Evolutionary conservation across 2,888 invertebrate genomes (phyloP), one percentile per base, ranked within the genome.

Genomic region (Papilio elwesi): DNA sequence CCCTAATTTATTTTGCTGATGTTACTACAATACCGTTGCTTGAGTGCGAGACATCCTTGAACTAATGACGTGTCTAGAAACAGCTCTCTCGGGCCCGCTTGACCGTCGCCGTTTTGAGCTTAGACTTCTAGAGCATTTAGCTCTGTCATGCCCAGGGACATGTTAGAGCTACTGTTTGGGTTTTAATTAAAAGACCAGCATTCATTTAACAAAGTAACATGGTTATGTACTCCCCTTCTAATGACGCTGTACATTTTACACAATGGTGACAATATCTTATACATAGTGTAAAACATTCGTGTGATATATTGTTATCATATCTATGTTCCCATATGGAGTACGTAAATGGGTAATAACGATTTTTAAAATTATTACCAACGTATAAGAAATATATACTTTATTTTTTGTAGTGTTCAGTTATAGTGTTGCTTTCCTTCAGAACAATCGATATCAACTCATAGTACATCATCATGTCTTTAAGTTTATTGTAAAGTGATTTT

Each of bases 21-120:
- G 47, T 64, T 6, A 47, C 47, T 6, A 51, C n/a, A 51, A 51
- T 51, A 51, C 12, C 48, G 48, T 48, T 48, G 63, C 48, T 63
- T 48, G 48, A 64, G 63, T 64, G 48, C 48, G 47, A 63, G 63
- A 64, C 63, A 64, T 64, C 48, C 16, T 64, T 64, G 48, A 16
- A 48, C 63, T 64, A 64, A 64, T 64, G 64, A 64, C 26, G 64
- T 9, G 64, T 64, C 64, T 64, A 64, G 13, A 26, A 64, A 64
- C 48, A 64, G 15, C 64, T 26, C 64, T 64, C 64, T 64, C 48
- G 64, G 64, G 64, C 3, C 64, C 9, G 48, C 64, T 64, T 64
- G 64, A 64, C 64, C 64, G 64, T 47, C 64, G 48, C 10, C 51
- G 43, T 9, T 51, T 47, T 48, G 63, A 63, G 63, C 43, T 38